These are phyloP conservation scores for Ommatoiulus sabulosus DNA, from an alignment of 2,888 invertebrate species.

Conservation along the genomic window DNA sequence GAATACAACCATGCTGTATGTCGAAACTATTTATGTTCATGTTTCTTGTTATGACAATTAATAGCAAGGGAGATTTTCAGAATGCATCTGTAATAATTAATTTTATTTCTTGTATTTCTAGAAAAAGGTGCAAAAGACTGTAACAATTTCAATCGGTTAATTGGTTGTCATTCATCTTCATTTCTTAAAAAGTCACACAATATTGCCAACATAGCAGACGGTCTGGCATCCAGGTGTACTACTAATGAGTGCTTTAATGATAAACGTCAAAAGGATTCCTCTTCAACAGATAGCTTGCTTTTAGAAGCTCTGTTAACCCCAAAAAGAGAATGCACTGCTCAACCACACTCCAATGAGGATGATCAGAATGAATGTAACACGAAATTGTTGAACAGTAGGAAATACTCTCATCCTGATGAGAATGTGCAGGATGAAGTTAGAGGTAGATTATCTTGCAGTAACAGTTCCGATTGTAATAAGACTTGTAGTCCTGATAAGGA, in stretches of 20 bases:
- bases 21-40: too few species aligned
- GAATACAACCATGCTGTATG: too few species aligned
- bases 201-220: slow-evolving; percentile 37
- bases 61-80: too few species aligned
- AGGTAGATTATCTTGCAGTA: neutral
- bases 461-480: neutral
- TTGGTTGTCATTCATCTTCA: slow-evolving; percentile 5
- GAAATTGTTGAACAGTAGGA: neutral
- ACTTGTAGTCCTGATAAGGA: slow-evolving; percentile 20
- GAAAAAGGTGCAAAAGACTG: slow-evolving; percentile 36
- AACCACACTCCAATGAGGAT: neutral
- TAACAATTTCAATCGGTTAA: neutral
- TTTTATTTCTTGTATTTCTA: neutral
- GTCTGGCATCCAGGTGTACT: slow-evolving; percentile 1
- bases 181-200: slow-evolving; percentile 33
- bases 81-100: neutral
- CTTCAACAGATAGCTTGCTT: slow-evolving; percentile 1
- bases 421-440: neutral
- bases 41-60: too few species aligned
- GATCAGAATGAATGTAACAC: neutral
- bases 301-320: neutral
- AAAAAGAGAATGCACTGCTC: slow-evolving; percentile 1
- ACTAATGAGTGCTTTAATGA: neutral
- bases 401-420: neutral
- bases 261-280: neutral